Evolutionary conservation across 2,797 vertebrate genomes (phyloP), one percentile per base, ranked within the genome.

Genomic region (Parauchenoglanis ngamensis): DNA sequence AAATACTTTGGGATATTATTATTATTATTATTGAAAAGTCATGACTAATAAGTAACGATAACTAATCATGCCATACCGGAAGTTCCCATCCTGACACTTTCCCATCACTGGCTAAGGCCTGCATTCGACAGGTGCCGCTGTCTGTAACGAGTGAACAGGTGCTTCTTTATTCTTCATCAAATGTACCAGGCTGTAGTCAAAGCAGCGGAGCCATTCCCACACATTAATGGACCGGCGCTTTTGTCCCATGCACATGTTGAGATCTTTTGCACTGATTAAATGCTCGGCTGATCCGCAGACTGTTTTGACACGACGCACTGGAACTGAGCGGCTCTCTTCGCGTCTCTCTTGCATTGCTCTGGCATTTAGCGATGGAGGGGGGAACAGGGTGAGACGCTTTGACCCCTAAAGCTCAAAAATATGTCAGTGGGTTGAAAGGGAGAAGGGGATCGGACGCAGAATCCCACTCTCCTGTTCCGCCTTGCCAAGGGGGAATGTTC

Each of bases 111-210:
- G 13, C 86, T 44, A 49, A n/a, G 61, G 6, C 78, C 84, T 89
- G 78, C 68, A 78, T 63, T 90, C 86, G 93, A 95, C 96, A 95
- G 94, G 93, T 95, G 93, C 91, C 89, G 92, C 89, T 89, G 91
- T 92, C 89, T 93, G 91, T 83, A 93, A 92, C 88, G 89, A 92
- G 92, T 90, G 90, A 95, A 95, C 95, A 97, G 96, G 96, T 96
- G 96, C 92, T 90, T 92, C 92, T 94, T 95, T 91, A 92, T 91
- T 89, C 85, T 88, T 92, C 91, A 85, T 86, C 92, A 94, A 94
- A 93, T 90, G 89, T 65, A 90, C 89, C 84, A 67, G 68, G 56
- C 82, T 77, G 80, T 83, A 84, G 75, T 86, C 81, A 88, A 88
- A 86, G 87, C 68, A 85, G 84, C 21, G n/a, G 56, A 61, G 80